These are phyloP conservation scores for Apamea epomidion DNA, from an alignment of 2,888 invertebrate species.

Conservation along the genomic window DNA sequence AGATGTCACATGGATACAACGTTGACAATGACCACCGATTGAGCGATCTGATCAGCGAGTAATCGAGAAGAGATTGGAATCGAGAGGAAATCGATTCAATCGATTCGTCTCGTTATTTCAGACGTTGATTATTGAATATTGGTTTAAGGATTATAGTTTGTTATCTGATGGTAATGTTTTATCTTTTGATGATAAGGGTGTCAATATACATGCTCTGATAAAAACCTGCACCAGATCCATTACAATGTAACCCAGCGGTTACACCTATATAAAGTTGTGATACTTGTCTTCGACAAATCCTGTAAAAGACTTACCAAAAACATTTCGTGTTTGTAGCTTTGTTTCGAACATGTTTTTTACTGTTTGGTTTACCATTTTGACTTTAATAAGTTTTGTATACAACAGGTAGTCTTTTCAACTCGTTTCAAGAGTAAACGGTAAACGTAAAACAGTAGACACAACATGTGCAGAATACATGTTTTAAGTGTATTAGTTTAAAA, in stretches of 20 bases:
- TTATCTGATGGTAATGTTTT: slow-evolving; percentile 45
- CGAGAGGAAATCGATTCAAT: slow-evolving; percentile 75
- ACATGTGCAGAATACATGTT: neutral
- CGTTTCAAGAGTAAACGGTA: neutral
- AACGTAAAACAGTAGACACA: neutral
- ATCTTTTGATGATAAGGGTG: slow-evolving; percentile 46
- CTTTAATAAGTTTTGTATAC: neutral
- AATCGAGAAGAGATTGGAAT: slow-evolving; percentile 80
- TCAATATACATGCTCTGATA: neutral
- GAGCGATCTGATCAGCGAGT: slow-evolving; percentile 80
- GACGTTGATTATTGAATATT: slow-evolving; percentile 76
- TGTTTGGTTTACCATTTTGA: neutral
- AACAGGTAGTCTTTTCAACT: neutral
- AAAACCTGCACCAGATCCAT: neutral
- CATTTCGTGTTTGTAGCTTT: neutral
- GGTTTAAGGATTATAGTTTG: slow-evolving; percentile 52
- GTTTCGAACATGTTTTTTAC: neutral
- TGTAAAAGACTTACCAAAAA: neutral
- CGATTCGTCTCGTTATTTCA: slow-evolving; percentile 79
- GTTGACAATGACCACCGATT: slow-evolving; percentile 83
- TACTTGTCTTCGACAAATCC: neutral
- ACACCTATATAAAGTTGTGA: neutral
- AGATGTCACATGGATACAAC: slow-evolving; percentile 76
- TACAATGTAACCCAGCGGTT: neutral
- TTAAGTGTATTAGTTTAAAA: no score